phyloP scores from a whole-genome alignment of 1,140 invertebrate genomes.

The Goniozus legneri region DNA sequence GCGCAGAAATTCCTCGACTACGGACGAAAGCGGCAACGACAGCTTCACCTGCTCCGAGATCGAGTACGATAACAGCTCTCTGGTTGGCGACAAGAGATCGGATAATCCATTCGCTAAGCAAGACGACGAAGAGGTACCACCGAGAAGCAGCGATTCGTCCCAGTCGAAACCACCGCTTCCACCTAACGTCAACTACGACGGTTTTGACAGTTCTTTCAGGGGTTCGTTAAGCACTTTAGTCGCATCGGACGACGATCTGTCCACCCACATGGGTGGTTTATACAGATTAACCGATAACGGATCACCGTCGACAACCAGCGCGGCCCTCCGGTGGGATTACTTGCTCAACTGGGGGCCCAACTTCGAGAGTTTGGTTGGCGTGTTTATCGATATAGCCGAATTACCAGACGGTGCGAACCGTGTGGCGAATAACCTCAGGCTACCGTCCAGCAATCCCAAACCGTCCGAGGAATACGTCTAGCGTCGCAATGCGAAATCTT shows the following conservation, averaged over 20 bases:
- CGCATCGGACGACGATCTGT: slow-evolving; percentile 86
- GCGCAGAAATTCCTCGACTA: slow-evolving; percentile 76
- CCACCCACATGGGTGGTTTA: slow-evolving; percentile 67
- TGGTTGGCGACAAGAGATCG: slow-evolving; percentile 71
- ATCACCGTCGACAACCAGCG: slow-evolving; percentile 64
- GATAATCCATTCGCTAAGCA: slow-evolving; percentile 71
- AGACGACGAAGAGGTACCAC: slow-evolving; percentile 56
- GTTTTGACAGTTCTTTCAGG: slow-evolving; percentile 89
- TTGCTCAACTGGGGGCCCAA: slow-evolving; percentile 94
- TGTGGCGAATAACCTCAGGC: slow-evolving; percentile 61
- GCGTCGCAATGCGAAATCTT: not conserved
- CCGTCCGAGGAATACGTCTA: slow-evolving; percentile 80
- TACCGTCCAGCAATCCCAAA: slow-evolving; percentile 67
- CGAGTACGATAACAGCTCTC: slow-evolving; percentile 88
- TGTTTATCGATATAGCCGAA: slow-evolving; percentile 95
- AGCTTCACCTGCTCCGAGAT: slow-evolving; percentile 98
- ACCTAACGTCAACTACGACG: slow-evolving; percentile 75
- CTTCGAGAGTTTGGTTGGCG: slow-evolving; percentile 90
- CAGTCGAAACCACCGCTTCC: slow-evolving; percentile 64
- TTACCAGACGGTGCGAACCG: slow-evolving; percentile 77
- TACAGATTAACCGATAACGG: slow-evolving; percentile 72
- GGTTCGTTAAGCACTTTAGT: slow-evolving; percentile 90
- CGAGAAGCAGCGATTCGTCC: slow-evolving; percentile 42
- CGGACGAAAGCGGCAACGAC: slow-evolving; percentile 93
- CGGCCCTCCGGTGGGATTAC: slow-evolving; percentile 85